Conservation (phyloP, 2,888 invertebrate genomes). For the Hofmannophila pseudospretella region DNA sequence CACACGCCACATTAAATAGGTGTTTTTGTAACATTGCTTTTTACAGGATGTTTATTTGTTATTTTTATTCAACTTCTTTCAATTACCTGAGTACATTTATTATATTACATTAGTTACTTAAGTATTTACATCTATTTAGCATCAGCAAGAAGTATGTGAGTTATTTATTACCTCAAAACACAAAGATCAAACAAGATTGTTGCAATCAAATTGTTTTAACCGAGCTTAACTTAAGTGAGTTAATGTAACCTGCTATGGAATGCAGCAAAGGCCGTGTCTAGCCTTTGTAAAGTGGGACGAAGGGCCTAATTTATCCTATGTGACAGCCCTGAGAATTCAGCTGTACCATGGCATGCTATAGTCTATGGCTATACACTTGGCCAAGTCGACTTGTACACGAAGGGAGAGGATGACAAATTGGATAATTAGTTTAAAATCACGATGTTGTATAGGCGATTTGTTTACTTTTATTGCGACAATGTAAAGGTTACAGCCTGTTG, state of each 20-base stretch:
- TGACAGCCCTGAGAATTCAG: slow-evolving; percentile 49
- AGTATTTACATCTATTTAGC: no score
- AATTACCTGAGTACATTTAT: no score
- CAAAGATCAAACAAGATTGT: slow-evolving; percentile 32
- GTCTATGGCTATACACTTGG: slow-evolving; percentile 6
- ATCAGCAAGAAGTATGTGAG: no score
- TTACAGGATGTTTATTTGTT: no score
- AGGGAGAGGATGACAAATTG: slow-evolving; percentile 51
- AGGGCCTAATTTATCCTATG: slow-evolving; percentile 53
- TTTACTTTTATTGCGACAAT: slow-evolving; percentile 20
- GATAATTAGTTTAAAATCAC: slow-evolving; percentile 51
- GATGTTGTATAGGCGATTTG: slow-evolving; percentile 23
- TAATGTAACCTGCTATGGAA: slow-evolving; percentile 52
- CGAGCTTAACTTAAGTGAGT: slow-evolving; percentile 24
- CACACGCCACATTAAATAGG: no score
- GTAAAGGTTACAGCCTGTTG: slow-evolving; percentile 19
- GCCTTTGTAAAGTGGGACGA: slow-evolving; percentile 43
- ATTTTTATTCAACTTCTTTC: no score
- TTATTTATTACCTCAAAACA: slow-evolving; percentile 1
- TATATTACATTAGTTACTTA: no score
- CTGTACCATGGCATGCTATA: slow-evolving; percentile 15
- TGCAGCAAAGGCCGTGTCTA: slow-evolving; percentile 47
- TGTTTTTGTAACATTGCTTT: no score
- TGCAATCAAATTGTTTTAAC: slow-evolving; percentile 44
- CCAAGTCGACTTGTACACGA: slow-evolving; percentile 20